Conservation (phyloP, 53 echinoderm and acorn worm species). For the Arbacia lixula region DNA sequence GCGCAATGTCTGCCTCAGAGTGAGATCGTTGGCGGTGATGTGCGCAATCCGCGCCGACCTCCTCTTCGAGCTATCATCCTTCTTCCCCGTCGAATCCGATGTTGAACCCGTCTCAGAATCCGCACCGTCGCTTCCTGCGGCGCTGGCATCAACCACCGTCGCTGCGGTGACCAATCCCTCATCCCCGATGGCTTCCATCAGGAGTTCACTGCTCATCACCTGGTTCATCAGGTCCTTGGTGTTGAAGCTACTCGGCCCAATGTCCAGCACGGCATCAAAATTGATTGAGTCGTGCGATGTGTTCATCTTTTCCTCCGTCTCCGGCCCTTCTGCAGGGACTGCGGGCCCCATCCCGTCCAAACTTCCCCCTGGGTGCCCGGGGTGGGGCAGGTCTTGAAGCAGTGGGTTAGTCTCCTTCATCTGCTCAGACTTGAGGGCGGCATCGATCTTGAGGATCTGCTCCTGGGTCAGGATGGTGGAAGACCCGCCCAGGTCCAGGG, state of each 20-base stretch:
- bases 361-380: no score
- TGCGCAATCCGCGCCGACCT: constrained; percentile 32
- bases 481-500: constrained; percentile 42
- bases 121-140: constrained; percentile 55
- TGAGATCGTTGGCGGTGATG: constrained; percentile 24
- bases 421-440: constrained; percentile 52
- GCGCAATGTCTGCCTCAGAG: constrained; percentile 25
- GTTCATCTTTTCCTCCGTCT: constrained; percentile 43
- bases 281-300: constrained; percentile 50
- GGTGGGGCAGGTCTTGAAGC: constrained; percentile 2
- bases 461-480: constrained; percentile 72
- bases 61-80: constrained; percentile 32
- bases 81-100: constrained; percentile 21
- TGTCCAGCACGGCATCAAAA: constrained; percentile 69
- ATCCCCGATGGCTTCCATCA: constrained; percentile 66
- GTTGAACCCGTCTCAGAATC: constrained; percentile 52
- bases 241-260: constrained; percentile 61
- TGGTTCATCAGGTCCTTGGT: constrained; percentile 69
- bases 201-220: constrained; percentile 68
- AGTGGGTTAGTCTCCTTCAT: constrained; percentile 28
- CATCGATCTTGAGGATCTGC: constrained; percentile 76
- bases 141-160: constrained; percentile 32
- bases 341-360: constrained; percentile 27
- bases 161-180: constrained; percentile 53
- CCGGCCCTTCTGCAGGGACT: constrained; percentile 16